phyloP scores from a whole-genome alignment of 2,888 invertebrate species.

The Papilio demoleus region DNA sequence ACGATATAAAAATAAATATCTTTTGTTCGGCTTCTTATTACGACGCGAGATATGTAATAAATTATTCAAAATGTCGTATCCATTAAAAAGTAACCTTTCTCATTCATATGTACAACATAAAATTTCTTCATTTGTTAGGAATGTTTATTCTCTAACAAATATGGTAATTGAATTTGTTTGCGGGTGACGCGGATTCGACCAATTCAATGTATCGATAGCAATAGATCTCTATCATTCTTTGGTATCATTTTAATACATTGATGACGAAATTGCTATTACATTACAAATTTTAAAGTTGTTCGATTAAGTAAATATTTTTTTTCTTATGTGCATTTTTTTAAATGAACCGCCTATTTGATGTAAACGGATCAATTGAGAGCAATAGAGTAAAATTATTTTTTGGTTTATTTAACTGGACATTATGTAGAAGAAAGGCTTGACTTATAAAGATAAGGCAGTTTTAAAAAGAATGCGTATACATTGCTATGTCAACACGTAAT shows the following conservation, averaged over 20 bases:
- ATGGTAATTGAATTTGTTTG: slow-evolving; percentile 59
- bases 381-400: too few relatives aligned
- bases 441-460: too few relatives aligned
- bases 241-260: slow-evolving; percentile 57
- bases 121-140: slow-evolving; percentile 46
- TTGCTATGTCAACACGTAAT: slow-evolving; percentile 47
- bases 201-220: slow-evolving; percentile 68
- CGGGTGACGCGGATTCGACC: slow-evolving; percentile 51
- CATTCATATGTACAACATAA: slow-evolving; percentile 23
- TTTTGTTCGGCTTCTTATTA: slow-evolving; percentile 25
- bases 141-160: slow-evolving; percentile 50
- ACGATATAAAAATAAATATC: slow-evolving; percentile 17
- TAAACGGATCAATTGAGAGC: too few relatives aligned
- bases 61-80: slow-evolving; percentile 38
- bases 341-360: too few relatives aligned
- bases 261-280: slow-evolving; percentile 55
- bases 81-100: slow-evolving; percentile 38
- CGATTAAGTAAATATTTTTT: too few relatives aligned
- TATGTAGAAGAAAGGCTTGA: too few relatives aligned
- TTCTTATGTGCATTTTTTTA: too few relatives aligned
- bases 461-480: slow-evolving; percentile 3
- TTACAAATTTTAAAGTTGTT: too few relatives aligned
- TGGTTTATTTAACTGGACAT: too few relatives aligned
- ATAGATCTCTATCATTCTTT: slow-evolving; percentile 62
- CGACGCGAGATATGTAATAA: slow-evolving; percentile 27